Evolutionary conservation across 2,888 invertebrate genomes (phyloP), one percentile per base, ranked within the genome.

Genomic region (Drosophila prolongata): DNA sequence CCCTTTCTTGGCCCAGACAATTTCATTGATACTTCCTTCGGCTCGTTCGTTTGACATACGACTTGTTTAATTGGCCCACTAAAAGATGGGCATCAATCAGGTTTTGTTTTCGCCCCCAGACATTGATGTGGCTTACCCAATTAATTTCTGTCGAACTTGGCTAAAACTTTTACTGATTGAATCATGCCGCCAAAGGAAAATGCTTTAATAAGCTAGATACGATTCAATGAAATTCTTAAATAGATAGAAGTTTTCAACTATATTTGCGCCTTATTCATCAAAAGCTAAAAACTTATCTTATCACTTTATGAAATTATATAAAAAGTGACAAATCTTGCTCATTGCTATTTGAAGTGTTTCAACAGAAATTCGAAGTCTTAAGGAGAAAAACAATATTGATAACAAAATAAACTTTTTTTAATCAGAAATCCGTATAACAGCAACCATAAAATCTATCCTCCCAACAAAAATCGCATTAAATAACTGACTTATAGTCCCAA

Each of bases 1-100:
- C 27, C 9, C 38, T 30, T 54, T 64, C 55, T 71, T 62, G 71
- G 49, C 27, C 47, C 52, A 50, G 47, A 37, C 47, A 54, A 34
- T 57, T 50, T 14, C 58, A 69, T 58, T 58, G 67, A 70, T 68
- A 68, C 61, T 40, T 16, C 19, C 19, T 30, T 30, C 14, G 30
- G 30, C 47, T 6, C n/a, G 27, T 47, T 14, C 30, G 34, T 49
- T 81, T 77, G 74, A 77, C 85, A 80, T 74, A 76, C 77, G 79
- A 87, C 67, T 82, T 64, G 80, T 77, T 78, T 82, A 87, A 85
- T 87, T 87, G 89, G 75, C 74, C 78, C 54, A 64, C 86, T 79
- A 79, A 87, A 73, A 87, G 88, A 85, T 75, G 82, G 70, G 64
- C 71, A 89, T 87, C 89, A 78, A 89, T 89, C 83, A 88, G 81